Conservation (phyloP, 2,888 invertebrate genomes). For the Hemicrepidius hirtus region DNA sequence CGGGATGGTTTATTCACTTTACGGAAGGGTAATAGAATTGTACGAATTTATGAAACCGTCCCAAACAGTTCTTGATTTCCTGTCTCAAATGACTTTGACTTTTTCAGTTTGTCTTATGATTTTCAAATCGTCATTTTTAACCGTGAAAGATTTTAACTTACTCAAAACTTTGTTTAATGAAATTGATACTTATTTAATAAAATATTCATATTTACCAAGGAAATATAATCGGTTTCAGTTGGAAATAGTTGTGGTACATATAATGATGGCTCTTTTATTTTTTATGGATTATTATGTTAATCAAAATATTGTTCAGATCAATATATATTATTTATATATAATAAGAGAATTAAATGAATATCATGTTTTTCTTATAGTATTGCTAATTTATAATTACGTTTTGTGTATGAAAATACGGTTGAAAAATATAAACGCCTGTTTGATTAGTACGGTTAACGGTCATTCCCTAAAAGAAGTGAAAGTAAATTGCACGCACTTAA, state of each 20-base stretch:
- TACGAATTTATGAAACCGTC: not conserved
- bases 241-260: not conserved
- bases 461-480: not conserved
- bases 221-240: not conserved
- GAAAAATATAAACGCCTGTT: not conserved
- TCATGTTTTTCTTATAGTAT: not conserved
- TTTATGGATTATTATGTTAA: not conserved
- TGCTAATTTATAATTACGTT: conserved; percentile 28
- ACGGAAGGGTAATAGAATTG: not conserved
- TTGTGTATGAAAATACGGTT: not conserved
- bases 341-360: conserved; percentile 12
- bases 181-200: not conserved
- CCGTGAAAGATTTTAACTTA: not conserved
- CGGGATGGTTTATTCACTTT: not conserved
- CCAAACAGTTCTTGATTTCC: not conserved
- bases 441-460: not conserved
- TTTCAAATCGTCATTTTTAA: not conserved
- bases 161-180: not conserved
- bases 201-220: not conserved
- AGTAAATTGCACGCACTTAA: not conserved
- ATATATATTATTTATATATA: not conserved
- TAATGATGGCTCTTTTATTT: not conserved
- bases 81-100: not conserved
- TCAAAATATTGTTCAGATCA: not conserved
- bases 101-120: not conserved